Percentiles rank a stretch among this genome's conserved stretches.
These are phyloP conservation scores for Augochlorella aurata DNA, from an alignment of 2,888 invertebrate species.

Conservation along the genomic window DNA sequence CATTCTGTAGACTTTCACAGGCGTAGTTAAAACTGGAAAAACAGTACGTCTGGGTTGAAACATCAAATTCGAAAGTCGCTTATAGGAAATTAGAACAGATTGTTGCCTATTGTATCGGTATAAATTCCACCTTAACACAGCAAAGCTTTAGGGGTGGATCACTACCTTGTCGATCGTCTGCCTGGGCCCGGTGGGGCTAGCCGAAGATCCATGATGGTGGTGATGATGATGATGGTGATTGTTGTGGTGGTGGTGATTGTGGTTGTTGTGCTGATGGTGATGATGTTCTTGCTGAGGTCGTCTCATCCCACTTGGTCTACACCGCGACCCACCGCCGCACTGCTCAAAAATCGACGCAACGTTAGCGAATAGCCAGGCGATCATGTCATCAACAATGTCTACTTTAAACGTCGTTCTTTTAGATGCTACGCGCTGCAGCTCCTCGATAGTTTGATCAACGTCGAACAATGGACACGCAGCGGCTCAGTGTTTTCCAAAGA, in stretches of 20 bases:
- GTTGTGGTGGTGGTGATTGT: slow-evolving; percentile 64
- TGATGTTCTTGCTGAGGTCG: slow-evolving; percentile 80
- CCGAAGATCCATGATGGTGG: slow-evolving; percentile 72
- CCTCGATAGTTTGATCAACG: slow-evolving; percentile 7
- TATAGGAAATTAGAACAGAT: not conserved
- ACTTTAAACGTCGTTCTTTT: no score
- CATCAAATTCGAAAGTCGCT: not conserved
- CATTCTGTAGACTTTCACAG: no score
- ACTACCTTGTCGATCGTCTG: slow-evolving; percentile 76
- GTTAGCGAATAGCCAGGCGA: not conserved
- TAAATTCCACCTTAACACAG: not conserved
- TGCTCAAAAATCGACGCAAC: slow-evolving; percentile 56
- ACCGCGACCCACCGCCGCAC: slow-evolving; percentile 82
- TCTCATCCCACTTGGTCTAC: slow-evolving; percentile 81
- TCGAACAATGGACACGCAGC: slow-evolving; percentile 23
- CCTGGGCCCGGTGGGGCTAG: slow-evolving; percentile 75
- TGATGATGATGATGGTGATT: slow-evolving; percentile 69
- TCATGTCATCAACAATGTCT: not conserved
- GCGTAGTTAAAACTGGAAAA: no score
- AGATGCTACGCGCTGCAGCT: not conserved
- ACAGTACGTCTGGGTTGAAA: no score
- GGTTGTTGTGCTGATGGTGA: slow-evolving; percentile 68
- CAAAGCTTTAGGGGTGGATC: not conserved
- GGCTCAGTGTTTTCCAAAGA: not conserved
- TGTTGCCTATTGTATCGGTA: not conserved